Base-by-base conservation (phyloP, 2,888 invertebrate genomes). In the Eristalis intricaria region DNA sequence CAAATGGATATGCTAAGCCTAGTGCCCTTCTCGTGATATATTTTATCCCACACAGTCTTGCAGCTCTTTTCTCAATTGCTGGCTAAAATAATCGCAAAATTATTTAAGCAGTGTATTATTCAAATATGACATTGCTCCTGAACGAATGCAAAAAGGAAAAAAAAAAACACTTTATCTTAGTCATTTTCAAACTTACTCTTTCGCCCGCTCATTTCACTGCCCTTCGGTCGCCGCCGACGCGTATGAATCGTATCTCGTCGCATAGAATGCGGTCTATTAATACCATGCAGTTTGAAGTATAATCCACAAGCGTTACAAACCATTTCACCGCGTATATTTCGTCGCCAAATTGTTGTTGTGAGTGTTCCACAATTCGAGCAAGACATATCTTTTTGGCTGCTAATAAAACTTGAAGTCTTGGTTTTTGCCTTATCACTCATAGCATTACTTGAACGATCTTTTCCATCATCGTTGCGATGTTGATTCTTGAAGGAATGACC, bases 281-380 rank as follows among this genome's bases (percentile, higher is more conserved):
- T 96, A 89, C 97, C 97, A 93, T 99, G 99, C 90, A 99, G 94
- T 94, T 99, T 99, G 94, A 96, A 99, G 94, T 99, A 99, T 50
- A 99, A 95, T 0, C 99, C 99, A 93, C 99, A 99, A 58, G 99
- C 99, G 94, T 99, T 99, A 94, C 99, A 99, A 83, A 99, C 99
- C 95, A 99, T 99, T 94, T 99, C 99, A 2, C 99, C 99, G 91
- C 97, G 96, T 91, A 97, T 96, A 94, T 99, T 99, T 90, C 99
- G 95, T 90, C 99, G 94, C 99, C 99, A 99, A 89, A 99, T 97
- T 0, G 99, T 99, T 81, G 99, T 99, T 56, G 97, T 98, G 92
- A 97, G 96, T n/a, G 99, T 99, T 89, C 97, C 97, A 93, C 99
- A 99, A 94, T 99, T 99, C 90, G 97, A 97, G 93, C 99, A 99